Base-by-base conservation (phyloP, 2,113 vertebrate genomes). In the Scalopus aquaticus region DNA sequence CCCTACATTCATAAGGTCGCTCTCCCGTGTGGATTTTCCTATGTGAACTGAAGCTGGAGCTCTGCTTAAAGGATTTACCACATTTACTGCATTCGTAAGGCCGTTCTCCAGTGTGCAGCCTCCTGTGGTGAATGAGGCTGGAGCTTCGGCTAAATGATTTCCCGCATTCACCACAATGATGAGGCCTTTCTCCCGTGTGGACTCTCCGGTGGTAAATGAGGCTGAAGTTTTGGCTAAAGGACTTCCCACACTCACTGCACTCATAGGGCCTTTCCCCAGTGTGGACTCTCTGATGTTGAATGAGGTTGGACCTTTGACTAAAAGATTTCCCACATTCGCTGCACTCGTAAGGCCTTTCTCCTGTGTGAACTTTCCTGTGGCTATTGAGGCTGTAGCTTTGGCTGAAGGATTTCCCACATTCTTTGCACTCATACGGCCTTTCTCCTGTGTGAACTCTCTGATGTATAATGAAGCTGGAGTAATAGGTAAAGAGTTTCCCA, bases 101-200 rank as follows among this genome's bases (percentile, higher is more conserved):
- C 42, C 95, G 96, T 49, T 97, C 96, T 81, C 95, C 94, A 73
- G 94, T 95, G 62, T 96, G 96, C 49, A 95, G 58, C 88, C 90
- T 94, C 39, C 67, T 76, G 65, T 96, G 96, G 19, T 86, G 86
- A 88, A 94, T 94, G 51, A 96, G 95, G 37, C 82, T 90, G 17
- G 86, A 90, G 32, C 58, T 96, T 54, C 60, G 82, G 37, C 90
- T 93, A 58, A 95, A 96, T 16, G 82, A 67, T n/a, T 96, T 96
- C 2, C 95, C 95, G 91, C 92, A 95, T 44, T 96, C 89, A 62
- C 6, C 1, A 6, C 96, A 96, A 6, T 90, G 80, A 62, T 95
- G 77, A 54, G 96, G 92, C 49, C 90, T 80, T 80, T 96, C 96
- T 80, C 93, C 95, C 69, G 95, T 94, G 44, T 96, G 96, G 19